Conservation (phyloP, 23 tunicate genomes). For the Trididemnum clinides region DNA sequence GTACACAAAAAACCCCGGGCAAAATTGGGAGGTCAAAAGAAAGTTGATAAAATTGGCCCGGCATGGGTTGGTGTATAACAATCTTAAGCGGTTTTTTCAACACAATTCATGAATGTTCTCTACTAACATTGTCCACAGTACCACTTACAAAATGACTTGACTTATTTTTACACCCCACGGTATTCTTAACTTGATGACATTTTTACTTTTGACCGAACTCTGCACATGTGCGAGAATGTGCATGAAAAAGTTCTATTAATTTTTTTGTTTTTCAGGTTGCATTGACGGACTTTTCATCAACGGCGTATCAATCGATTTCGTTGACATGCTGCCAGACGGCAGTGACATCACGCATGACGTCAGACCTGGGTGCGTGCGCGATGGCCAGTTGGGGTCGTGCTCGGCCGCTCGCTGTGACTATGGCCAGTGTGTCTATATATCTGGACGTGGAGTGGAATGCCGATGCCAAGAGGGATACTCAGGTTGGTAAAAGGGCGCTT, state of each 20-base stretch:
- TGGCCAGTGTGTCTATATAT: slow-evolving; percentile 44
- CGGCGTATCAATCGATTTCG: slow-evolving; percentile 2
- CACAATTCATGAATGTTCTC: too few relatives aligned
- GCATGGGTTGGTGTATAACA: too few relatives aligned
- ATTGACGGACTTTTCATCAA: slow-evolving; percentile 43
- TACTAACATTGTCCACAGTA: too few relatives aligned
- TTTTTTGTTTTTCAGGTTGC: slow-evolving; percentile 32
- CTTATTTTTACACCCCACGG: too few relatives aligned
- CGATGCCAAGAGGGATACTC: slow-evolving; percentile 62
- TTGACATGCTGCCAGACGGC: slow-evolving; percentile 33
- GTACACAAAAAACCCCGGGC: too few relatives aligned
- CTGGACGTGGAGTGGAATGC: slow-evolving; percentile 49
- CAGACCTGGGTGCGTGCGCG: slow-evolving; percentile 62
- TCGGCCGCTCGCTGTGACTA: slow-evolving; percentile 49
- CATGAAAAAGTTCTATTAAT: slow-evolving; percentile 14
- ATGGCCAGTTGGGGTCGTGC: slow-evolving; percentile 44
- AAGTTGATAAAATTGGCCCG: too few relatives aligned
- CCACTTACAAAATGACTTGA: too few relatives aligned
- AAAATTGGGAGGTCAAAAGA: too few relatives aligned
- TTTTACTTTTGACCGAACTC: too few relatives aligned
- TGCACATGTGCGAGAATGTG: too few relatives aligned
- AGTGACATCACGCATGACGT: slow-evolving; percentile 48
- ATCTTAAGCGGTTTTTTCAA: too few relatives aligned
- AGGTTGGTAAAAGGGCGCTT: slow-evolving; percentile 45
- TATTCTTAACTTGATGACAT: too few relatives aligned